Evolutionary conservation across 2,113 vertebrate species (phyloP), one percentile per base, ranked within the genome.

Genomic region (Myrmophylax atrothorax): DNA sequence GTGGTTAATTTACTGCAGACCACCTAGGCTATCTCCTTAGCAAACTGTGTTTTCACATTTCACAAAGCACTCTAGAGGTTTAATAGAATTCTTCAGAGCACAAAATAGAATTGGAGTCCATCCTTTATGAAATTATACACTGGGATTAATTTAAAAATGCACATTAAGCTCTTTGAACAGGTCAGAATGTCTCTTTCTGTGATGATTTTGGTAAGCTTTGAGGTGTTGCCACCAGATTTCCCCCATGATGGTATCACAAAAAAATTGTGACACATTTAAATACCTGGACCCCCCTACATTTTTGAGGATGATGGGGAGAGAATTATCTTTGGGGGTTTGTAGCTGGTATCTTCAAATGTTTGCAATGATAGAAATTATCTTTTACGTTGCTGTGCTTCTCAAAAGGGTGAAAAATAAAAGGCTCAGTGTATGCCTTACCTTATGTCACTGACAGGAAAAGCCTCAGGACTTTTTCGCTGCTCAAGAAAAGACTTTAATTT

Each of bases 21-120:
- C 92, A 91, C 94, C 94, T 77, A 63, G 82, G 81, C 88, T 90
- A 66, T 87, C 91, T 95, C 83, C 86, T 95, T n/a, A 94, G 92
- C 46, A 80, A 89, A 76, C 66, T 33, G 72, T 50, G 55, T 91
- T 96, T 96, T 94, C 95, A 67, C 87, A 42, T 82, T 73, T 92
- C 64, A 62, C 60, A 79, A 55, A 78, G 73, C 66, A 60, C 63
- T 87, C n/a, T 37, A 35, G 73, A 94, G 86, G 56, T 55, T 93
- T 84, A 96, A 87, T 62, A 40, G 49, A 81, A 78, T 94, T 52
- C 42, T 96, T 80, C 62, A 77, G 85, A 56, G 84, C 63, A 83
- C 91, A 96, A 67, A 94, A 81, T 17, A 85, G 88, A 95, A 75
- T 31, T 75, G 42, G 64, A 55, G 90, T 37, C 64, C 37, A 38